Base-by-base conservation (phyloP, 92 coral and sea anemone genomes). In the Heliopora coerulea region DNA sequence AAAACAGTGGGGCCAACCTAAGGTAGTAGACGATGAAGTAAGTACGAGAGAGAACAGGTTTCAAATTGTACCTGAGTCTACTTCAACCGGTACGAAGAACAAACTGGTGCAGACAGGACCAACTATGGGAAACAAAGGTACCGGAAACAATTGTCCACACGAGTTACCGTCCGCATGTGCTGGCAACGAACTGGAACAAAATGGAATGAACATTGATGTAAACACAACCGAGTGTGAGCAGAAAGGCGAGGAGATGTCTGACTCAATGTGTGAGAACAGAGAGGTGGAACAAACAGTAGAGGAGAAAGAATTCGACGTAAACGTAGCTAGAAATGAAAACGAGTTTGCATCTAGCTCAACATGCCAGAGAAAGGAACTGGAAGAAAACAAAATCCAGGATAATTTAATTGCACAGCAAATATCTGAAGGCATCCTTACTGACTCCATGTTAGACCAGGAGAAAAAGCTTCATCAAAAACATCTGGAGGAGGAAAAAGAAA, bases 371-470 rank as follows among this genome's bases (percentile, higher is more conserved):
- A 46, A 15, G 2, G 17, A 7, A 15, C n/a, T 6, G n/a, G 52
- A 46, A 8, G 17, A 46, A 15, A n/a, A 46, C 52, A 46, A 15
- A 2, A 46, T 46, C n/a, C 14, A 46, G 15, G 52, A 46, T 6
- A 15, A 3, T 46, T 46, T 67, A 42, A 46, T 67, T 13, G 74
- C 58, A 17, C 49, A 26, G 40, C 74, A 67, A 48, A 67, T 67
- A 24, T 46, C 74, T 14, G 59, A 67, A 46, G 74, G 74, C 21
- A 32, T 30, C 33, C 74, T 67, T n/a, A 67, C 74, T 1, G 25
- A 27, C 42, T 24, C 74, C 40, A 67, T 67, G 74, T 44, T 67
- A 17, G 74, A 67, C 48, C 74, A 67, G 54, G 74, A 67, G 23
- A 67, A 67, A 35, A 49, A 67, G 48, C 59, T 67, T 48, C 74